Evolutionary conservation across 1,140 invertebrate genomes (phyloP).

Genomic region (Zaprionus inermis): DNA sequence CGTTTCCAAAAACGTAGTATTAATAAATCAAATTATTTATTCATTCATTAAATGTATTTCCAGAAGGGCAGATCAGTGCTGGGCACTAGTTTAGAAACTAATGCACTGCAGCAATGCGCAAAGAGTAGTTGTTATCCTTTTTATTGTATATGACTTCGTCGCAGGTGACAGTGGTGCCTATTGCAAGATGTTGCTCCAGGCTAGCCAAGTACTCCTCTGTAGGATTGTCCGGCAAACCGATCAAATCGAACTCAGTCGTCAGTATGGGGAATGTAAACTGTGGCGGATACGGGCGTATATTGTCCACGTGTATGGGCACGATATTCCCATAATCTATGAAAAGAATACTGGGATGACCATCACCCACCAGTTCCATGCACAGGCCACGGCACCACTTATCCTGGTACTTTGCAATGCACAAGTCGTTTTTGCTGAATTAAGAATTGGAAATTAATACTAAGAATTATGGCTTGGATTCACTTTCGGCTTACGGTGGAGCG

Average conservation of each 20-base stretch:
- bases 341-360: constrained; percentile 76
- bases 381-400: constrained; percentile 74
- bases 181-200: constrained; percentile 42
- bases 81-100: neutral
- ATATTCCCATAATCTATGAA: constrained; percentile 80
- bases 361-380: constrained; percentile 74
- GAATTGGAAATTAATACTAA: neutral
- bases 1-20: too few relatives aligned
- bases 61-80: neutral
- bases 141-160: constrained; percentile 43
- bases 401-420: constrained; percentile 73
- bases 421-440: constrained; percentile 46
- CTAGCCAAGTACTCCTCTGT: constrained; percentile 31
- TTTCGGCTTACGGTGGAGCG: constrained; percentile 56
- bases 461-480: neutral
- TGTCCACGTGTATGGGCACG: constrained; percentile 42
- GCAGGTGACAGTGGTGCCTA: constrained; percentile 51
- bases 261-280: constrained; percentile 67
- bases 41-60: neutral
- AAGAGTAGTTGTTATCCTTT: constrained; percentile 37
- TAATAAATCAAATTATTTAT: neutral
- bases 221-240: constrained; percentile 40
- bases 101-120: constrained; percentile 33
- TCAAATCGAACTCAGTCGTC: constrained; percentile 60
- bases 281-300: constrained; percentile 70